A percentile compares a stretch with the other conserved stretches of the same genome.
Conservation (phyloP, 2,797 vertebrate species). For the Carcharodon carcharias region DNA sequence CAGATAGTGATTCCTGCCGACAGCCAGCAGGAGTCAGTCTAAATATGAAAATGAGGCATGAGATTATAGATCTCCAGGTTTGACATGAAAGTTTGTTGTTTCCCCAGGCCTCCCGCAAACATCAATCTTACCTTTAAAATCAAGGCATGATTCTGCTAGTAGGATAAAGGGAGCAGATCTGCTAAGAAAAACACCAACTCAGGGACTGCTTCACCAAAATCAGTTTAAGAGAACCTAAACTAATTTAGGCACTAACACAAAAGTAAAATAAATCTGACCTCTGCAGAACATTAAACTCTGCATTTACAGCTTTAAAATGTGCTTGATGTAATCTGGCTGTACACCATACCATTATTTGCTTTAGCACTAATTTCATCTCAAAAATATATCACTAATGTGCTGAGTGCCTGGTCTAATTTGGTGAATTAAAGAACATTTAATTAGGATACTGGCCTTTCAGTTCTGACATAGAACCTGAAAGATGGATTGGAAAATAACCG, state of each 20-base stretch:
- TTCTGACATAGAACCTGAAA: neutral
- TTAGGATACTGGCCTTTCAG: neutral
- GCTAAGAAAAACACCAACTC: neutral
- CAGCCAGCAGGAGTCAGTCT: neutral
- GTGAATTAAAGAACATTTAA: neutral
- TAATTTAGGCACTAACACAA: neutral
- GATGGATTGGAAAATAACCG: neutral
- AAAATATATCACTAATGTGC: no score
- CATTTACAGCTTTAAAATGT: neutral
- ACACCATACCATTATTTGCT: neutral
- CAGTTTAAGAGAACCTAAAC: neutral
- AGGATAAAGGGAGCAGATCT: neutral
- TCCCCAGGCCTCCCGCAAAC: neutral
- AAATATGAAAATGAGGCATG: neutral
- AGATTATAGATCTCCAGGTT: neutral
- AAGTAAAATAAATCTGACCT: neutral
- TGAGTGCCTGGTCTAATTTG: neutral
- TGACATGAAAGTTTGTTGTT: neutral
- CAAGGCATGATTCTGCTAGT: neutral
- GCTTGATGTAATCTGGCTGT: neutral
- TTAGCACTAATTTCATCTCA: neutral
- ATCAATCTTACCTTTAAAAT: neutral
- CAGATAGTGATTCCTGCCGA: neutral
- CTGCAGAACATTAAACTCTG: neutral
- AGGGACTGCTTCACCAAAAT: neutral